A percentile compares a stretch with the other conserved stretches of the same genome.
These are phyloP conservation scores for Sturnus vulgaris DNA, from an alignment of 2,113 vertebrate species.

Conservation along the genomic window DNA sequence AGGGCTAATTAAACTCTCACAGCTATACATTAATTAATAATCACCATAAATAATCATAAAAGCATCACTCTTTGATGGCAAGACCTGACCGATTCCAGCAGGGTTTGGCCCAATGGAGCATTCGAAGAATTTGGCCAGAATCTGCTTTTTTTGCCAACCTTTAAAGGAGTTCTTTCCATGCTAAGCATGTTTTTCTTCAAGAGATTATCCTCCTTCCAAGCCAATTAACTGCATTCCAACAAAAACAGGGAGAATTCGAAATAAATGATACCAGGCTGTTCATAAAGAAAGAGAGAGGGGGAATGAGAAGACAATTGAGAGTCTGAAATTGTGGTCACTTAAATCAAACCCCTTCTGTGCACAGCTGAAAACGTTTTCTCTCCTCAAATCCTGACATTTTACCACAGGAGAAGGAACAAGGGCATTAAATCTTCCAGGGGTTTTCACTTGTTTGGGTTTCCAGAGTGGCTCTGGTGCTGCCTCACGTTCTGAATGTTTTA, in stretches of 20 bases:
- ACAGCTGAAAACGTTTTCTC: conserved; percentile 31
- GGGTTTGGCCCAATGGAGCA: conserved; percentile 7
- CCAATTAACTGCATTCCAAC: conserved; percentile 68
- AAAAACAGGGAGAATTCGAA: conserved; percentile 59
- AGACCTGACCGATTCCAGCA: conserved; percentile 12
- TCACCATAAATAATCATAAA: conserved; percentile 34
- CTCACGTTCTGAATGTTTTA: neutral
- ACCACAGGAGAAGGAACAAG: neutral
- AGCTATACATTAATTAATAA: conserved; percentile 42
- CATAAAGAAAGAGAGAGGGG: conserved; percentile 26
- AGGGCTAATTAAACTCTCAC: conserved; percentile 27
- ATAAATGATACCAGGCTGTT: conserved; percentile 33
- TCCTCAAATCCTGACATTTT: conserved; percentile 49
- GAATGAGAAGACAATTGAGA: conserved; percentile 19
- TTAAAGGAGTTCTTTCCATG: conserved; percentile 60
- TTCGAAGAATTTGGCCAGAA: conserved; percentile 64
- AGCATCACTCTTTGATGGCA: conserved; percentile 4
- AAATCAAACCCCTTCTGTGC: conserved; percentile 29
- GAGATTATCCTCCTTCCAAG: conserved; percentile 66
- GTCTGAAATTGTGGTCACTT: conserved; percentile 48
- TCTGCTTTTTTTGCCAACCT: conserved; percentile 51
- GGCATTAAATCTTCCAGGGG: conserved; percentile 1
- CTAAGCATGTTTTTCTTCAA: conserved; percentile 66
- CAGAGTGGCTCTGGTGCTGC: neutral
- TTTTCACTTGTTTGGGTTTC: conserved; percentile 34